These are phyloP conservation scores for Nomada flava DNA, from an alignment of 2,888 invertebrate species.

Conservation along the genomic window DNA sequence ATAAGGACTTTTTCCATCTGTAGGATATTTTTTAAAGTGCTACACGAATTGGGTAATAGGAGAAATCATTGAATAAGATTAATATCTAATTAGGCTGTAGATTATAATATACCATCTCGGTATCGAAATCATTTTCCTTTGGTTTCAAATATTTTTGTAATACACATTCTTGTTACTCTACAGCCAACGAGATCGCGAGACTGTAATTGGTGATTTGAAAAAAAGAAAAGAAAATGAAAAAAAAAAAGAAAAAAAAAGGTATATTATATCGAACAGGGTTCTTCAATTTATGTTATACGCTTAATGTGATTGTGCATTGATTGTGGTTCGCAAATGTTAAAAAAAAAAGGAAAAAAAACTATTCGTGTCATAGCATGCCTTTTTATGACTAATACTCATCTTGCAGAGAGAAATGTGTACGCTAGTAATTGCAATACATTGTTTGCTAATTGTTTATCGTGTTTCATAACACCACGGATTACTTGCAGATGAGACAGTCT, in stretches of 20 bases:
- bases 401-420: constrained; percentile 31
- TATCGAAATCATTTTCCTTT: constrained; percentile 63
- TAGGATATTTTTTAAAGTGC: constrained; percentile 76
- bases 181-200: constrained; percentile 71
- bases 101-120: constrained; percentile 38
- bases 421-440: constrained; percentile 26
- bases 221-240: too few relatives aligned
- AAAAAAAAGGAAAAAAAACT: constrained; percentile 10
- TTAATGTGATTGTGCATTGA: constrained; percentile 65
- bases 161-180: constrained; percentile 66
- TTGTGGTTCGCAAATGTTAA: constrained; percentile 49
- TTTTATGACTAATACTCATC: constrained; percentile 49
- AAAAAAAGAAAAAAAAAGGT: constrained; percentile 23
- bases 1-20: constrained; percentile 79
- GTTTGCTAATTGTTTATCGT: constrained; percentile 53
- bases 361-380: constrained; percentile 66
- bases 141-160: constrained; percentile 62
- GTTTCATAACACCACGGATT: constrained; percentile 45
- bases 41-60: constrained; percentile 63
- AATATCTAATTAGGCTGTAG: constrained; percentile 44
- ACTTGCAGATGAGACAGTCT: constrained; percentile 46
- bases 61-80: constrained; percentile 53
- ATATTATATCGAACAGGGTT: constrained; percentile 79
- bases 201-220: constrained; percentile 68
- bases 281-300: constrained; percentile 70